phyloP scores from a whole-genome alignment of 2,888 invertebrate genomes.

The Schizaphis graminum region DNA sequence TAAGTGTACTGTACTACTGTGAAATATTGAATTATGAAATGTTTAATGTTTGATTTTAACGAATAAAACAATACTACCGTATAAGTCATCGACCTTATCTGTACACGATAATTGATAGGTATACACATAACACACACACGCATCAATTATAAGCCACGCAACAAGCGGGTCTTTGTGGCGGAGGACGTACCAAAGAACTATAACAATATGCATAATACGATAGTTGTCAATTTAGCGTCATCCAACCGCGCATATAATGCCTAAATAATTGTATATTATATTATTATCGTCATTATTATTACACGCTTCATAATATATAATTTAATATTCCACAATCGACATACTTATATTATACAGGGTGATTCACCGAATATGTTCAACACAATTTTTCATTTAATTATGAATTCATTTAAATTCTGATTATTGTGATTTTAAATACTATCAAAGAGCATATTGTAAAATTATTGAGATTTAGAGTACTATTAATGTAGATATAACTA shows the following conservation, averaged over 20 bases:
- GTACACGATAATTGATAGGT: background rate
- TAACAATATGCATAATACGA: slow-evolving; percentile 3
- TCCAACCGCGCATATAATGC: background rate
- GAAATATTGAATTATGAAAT: background rate
- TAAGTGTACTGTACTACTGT: background rate
- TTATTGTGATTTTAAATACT: too few relatives aligned
- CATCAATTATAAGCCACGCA: background rate
- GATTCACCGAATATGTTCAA: too few relatives aligned
- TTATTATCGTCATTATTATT: background rate
- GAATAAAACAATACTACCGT: background rate
- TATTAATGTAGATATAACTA: too few relatives aligned
- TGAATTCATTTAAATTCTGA: too few relatives aligned
- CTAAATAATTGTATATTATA: background rate
- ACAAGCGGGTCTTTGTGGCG: background rate
- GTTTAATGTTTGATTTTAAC: background rate
- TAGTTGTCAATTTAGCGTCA: background rate
- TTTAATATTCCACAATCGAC: background rate
- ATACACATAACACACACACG: background rate
- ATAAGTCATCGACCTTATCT: background rate
- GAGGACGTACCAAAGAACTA: background rate
- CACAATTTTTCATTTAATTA: too few relatives aligned
- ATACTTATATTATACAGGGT: background rate
- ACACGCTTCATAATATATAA: background rate
- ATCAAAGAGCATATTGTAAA: too few relatives aligned
- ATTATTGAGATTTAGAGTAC: too few relatives aligned